Conservation (phyloP, 2,797 vertebrate species). For the Tadarida brasiliensis region DNA sequence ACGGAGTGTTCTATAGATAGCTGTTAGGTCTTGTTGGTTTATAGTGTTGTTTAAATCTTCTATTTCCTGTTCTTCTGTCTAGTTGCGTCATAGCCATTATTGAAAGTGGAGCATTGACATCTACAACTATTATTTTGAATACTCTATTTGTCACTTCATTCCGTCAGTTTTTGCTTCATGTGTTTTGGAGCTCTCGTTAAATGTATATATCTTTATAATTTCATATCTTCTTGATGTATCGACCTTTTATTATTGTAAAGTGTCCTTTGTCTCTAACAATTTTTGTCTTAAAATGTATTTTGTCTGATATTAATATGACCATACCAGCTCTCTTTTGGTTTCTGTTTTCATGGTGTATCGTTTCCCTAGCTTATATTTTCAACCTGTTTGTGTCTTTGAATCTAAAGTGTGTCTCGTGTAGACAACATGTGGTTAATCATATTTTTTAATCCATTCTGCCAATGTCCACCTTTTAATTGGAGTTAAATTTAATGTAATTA, state of each 20-base stretch:
- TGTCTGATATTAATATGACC: no score
- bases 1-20: not conserved
- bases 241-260: not conserved
- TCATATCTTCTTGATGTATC: constrained; percentile 8
- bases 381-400: not conserved
- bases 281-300: no score
- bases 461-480: not conserved
- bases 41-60: not conserved
- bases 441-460: not conserved
- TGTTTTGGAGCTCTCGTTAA: constrained; percentile 21
- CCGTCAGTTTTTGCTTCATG: not conserved
- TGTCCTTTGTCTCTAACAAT: not conserved
- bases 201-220: not conserved
- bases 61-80: not conserved
- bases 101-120: not conserved
- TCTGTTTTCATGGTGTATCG: constrained; percentile 2
- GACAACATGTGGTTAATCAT: not conserved
- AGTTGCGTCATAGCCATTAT: not conserved
- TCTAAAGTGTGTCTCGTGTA: not conserved
- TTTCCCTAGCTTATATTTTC: not conserved
- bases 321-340: no score
- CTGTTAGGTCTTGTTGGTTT: not conserved
- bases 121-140: not conserved
- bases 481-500: not conserved
- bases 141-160: not conserved